A percentile compares a stretch with the other conserved stretches of the same genome.
phyloP scores from a whole-genome alignment of 2,113 vertebrate genomes.

The Mola mola region DNA sequence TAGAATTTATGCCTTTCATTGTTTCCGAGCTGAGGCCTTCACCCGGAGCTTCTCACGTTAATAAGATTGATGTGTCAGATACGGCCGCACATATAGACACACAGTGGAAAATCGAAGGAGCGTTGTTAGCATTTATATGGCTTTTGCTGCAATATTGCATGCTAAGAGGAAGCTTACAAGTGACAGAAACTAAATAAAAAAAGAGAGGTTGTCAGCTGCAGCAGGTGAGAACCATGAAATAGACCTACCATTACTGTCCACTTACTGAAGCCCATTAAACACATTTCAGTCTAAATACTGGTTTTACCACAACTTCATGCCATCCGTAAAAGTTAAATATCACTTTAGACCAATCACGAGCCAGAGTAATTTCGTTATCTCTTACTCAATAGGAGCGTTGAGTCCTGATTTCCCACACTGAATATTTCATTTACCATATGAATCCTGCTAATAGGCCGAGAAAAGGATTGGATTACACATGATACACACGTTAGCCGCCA shows the following conservation, averaged over 20 bases:
- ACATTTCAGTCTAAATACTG: slow-evolving; percentile 38
- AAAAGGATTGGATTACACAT: slow-evolving; percentile 6
- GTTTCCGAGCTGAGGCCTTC: slow-evolving; percentile 36
- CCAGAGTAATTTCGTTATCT: too few species aligned
- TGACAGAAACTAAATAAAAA: slow-evolving; percentile 16
- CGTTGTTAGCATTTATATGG: slow-evolving; percentile 71
- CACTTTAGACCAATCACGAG: slow-evolving; percentile 38
- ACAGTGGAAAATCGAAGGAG: slow-evolving; percentile 63
- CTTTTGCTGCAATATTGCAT: slow-evolving; percentile 52
- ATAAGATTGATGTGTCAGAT: slow-evolving; percentile 69
- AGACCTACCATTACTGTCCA: slow-evolving; percentile 34
- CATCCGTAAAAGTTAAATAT: slow-evolving; percentile 56
- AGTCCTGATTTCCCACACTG: slow-evolving; percentile 2
- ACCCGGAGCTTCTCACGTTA: slow-evolving; percentile 34
- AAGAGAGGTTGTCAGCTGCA: slow-evolving; percentile 21
- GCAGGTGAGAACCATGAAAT: slow-evolving; percentile 45
- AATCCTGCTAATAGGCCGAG: slow-evolving; percentile 20
- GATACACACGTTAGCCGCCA: slow-evolving; percentile 15
- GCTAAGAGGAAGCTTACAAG: slow-evolving; percentile 43
- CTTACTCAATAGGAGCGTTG: background rate
- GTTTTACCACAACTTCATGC: slow-evolving; percentile 48
- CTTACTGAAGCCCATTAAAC: slow-evolving; percentile 64
- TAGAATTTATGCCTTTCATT: slow-evolving; percentile 55
- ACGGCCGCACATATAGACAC: slow-evolving; percentile 38
- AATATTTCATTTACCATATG: slow-evolving; percentile 23